Evolutionary conservation across 2,888 invertebrate genomes (phyloP).

Genomic region (Hyppa rectilinea): DNA sequence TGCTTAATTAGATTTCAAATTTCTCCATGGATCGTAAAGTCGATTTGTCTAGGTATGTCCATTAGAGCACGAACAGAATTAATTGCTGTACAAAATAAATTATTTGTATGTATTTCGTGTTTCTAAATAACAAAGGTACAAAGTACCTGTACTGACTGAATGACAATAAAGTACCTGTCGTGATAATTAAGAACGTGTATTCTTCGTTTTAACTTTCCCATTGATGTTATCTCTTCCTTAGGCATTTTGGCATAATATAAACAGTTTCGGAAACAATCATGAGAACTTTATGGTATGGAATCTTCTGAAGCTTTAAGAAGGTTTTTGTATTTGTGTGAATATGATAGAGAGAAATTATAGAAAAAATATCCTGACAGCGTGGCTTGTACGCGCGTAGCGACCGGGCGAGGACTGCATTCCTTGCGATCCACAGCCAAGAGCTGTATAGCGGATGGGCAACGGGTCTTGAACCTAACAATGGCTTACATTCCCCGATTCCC

Average conservation of each 20-base stretch:
- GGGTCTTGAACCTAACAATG: conserved; percentile 80
- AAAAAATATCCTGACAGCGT: conserved; percentile 57
- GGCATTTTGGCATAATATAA: conserved; percentile 50
- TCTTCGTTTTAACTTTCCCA: conserved; percentile 56
- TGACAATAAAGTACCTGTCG: conserved; percentile 38
- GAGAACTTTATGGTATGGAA: conserved; percentile 52
- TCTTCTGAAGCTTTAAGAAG: conserved; percentile 3
- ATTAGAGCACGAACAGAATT: conserved; percentile 54
- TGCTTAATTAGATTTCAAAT: conserved; percentile 72
- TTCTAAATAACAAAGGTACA: conserved; percentile 13
- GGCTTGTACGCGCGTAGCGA: conserved; percentile 75
- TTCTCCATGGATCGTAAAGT: conserved; percentile 63
- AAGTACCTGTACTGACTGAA: conserved; percentile 19
- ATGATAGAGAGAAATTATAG: conserved; percentile 40
- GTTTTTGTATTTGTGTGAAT: conserved; percentile 9
- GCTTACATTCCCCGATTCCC: conserved; percentile 47
- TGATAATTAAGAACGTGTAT: conserved; percentile 54
- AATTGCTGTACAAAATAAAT: conserved; percentile 44
- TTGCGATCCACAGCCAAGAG: conserved; percentile 71
- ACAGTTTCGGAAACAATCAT: conserved; percentile 54
- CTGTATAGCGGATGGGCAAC: conserved; percentile 77
- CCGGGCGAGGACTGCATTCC: conserved; percentile 85
- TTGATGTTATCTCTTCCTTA: conserved; percentile 52
- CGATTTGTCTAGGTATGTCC: conserved; percentile 42
- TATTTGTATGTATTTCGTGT: conserved; percentile 44